A percentile compares a stretch with the other conserved stretches of the same genome.
phyloP scores from a whole-genome alignment of 1,140 invertebrate species.

The Thereuonema tuberculata region DNA sequence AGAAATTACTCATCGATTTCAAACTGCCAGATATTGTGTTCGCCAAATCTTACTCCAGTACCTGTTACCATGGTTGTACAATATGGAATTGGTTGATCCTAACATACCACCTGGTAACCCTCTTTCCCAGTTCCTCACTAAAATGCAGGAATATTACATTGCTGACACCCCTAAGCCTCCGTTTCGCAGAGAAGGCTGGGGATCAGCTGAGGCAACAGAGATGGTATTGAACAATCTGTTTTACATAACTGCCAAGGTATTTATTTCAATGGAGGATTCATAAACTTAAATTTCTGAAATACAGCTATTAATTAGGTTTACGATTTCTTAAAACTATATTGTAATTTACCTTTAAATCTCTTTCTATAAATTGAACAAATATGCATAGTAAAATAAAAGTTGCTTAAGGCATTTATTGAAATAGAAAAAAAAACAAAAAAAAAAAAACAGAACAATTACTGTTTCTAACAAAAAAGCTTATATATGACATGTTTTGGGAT shows the following conservation, averaged over 20 bases:
- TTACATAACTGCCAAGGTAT: constrained; percentile 90
- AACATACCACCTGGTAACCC: constrained; percentile 64
- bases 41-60: constrained; percentile 79
- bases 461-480: too few species aligned
- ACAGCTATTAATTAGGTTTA: background rate
- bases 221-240: constrained; percentile 99
- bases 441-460: too few species aligned
- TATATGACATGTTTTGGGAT: too few species aligned
- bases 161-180: constrained; percentile 25
- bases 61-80: constrained; percentile 90
- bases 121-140: constrained; percentile 18
- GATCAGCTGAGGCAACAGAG: constrained; percentile 95
- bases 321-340: too few species aligned
- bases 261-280: background rate
- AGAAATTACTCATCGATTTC: constrained; percentile 94
- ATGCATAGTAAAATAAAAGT: too few species aligned
- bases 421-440: too few species aligned
- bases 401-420: too few species aligned
- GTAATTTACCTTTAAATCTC: too few species aligned
- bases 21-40: constrained; percentile 83
- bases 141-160: constrained; percentile 18
- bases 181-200: constrained; percentile 74
- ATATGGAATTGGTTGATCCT: constrained; percentile 96
- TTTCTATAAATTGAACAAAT: too few species aligned
- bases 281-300: background rate